These are phyloP conservation scores for Papilio xuthus DNA, from an alignment of 1,140 invertebrate genomes.

Conservation along the genomic window DNA sequence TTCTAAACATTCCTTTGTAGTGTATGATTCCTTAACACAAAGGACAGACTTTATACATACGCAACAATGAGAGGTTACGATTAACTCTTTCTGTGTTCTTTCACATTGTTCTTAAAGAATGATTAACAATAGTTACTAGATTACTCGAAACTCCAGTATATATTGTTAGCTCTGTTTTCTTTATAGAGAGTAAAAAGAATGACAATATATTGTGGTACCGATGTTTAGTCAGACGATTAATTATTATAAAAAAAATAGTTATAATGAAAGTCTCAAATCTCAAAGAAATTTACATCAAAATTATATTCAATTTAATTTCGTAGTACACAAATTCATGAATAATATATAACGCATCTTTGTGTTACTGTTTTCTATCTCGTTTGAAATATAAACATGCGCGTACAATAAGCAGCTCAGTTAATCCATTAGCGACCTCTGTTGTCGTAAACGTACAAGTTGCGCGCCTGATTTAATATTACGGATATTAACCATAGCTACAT, in stretches of 20 bases:
- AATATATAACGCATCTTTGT: neutral
- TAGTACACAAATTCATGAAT: neutral
- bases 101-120: neutral
- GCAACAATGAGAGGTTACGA: neutral
- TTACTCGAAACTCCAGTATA: too few species aligned
- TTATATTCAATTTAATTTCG: too few species aligned
- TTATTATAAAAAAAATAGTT: too few species aligned
- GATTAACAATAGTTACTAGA: neutral
- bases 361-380: neutral
- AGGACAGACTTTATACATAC: neutral
- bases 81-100: neutral
- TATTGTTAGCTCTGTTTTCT: too few species aligned
- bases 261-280: neutral
- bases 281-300: neutral
- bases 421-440: neutral
- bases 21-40: neutral
- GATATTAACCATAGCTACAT: neutral
- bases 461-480: neutral
- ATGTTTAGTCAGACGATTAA: too few species aligned
- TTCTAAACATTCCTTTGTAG: neutral
- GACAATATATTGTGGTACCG: too few species aligned
- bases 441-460: neutral
- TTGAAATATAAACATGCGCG: neutral
- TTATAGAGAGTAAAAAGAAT: too few species aligned
- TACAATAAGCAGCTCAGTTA: slow-evolving; percentile 1